Percentiles rank a stretch among this genome's conserved stretches.
phyloP scores from a whole-genome alignment of 2,888 invertebrate species.

The Chelonus formosanus region DNA sequence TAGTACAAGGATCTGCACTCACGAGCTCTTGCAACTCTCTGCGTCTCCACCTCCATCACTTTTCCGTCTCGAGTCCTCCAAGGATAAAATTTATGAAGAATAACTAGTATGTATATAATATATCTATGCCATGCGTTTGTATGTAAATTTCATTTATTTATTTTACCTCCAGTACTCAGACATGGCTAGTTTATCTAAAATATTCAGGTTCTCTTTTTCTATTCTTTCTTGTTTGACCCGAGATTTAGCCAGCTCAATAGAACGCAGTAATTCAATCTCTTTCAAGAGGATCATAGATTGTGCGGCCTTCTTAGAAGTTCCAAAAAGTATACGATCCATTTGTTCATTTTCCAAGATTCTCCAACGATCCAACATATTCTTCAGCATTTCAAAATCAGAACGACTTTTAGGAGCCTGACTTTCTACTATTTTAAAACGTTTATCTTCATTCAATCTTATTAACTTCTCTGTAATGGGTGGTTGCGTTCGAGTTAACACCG shows the following conservation, averaged over 20 bases:
- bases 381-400: slow-evolving; percentile 78
- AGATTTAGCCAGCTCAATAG: slow-evolving; percentile 75
- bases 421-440: slow-evolving; percentile 64
- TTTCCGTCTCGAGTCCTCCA: slow-evolving; percentile 78
- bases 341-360: slow-evolving; percentile 73
- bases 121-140: no score
- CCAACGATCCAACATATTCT: slow-evolving; percentile 72
- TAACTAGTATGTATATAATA: slow-evolving; percentile 1
- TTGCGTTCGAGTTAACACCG: slow-evolving; percentile 38
- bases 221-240: slow-evolving; percentile 72
- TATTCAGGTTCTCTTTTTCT: slow-evolving; percentile 70
- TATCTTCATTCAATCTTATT: slow-evolving; percentile 58
- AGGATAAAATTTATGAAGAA: slow-evolving; percentile 21
- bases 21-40: slow-evolving; percentile 80
- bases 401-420: slow-evolving; percentile 69
- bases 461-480: slow-evolving; percentile 37
- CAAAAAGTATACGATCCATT: slow-evolving; percentile 58
- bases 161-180: slow-evolving; percentile 78
- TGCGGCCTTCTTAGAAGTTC: slow-evolving; percentile 71
- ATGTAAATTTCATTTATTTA: no score
- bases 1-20: slow-evolving; percentile 74
- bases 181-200: slow-evolving; percentile 74
- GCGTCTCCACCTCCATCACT: slow-evolving; percentile 72
- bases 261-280: slow-evolving; percentile 75
- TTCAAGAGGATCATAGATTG: slow-evolving; percentile 76